phyloP scores from a whole-genome alignment of 2,888 invertebrate genomes.

The Hemistola chrysoprasaria region DNA sequence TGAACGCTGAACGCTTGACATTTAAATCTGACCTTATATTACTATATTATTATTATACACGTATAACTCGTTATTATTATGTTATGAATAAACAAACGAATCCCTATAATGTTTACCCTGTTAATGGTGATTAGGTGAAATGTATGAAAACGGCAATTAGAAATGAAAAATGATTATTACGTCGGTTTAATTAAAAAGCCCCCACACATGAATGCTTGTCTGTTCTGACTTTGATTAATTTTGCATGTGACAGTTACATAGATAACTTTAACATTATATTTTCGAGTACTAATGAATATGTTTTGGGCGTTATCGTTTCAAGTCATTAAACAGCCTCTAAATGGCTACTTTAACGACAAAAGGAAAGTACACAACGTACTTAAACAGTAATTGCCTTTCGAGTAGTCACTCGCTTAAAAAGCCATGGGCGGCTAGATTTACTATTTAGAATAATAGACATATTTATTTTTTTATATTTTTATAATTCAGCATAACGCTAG shows the following conservation, averaged over 20 bases:
- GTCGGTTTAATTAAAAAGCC: constrained; percentile 74
- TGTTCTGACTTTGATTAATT: constrained; percentile 75
- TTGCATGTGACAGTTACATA: constrained; percentile 60
- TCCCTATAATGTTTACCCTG: constrained; percentile 26
- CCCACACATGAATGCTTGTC: constrained; percentile 55
- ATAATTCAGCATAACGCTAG: too few species aligned
- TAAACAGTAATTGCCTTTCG: too few species aligned
- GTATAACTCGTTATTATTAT: background rate
- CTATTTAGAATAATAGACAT: too few species aligned
- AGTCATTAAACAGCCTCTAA: constrained; percentile 16
- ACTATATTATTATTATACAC: too few species aligned
- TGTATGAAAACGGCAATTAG: constrained; percentile 72
- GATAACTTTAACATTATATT: constrained; percentile 44
- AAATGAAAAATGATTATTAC: constrained; percentile 80
- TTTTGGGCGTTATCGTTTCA: constrained; percentile 12
- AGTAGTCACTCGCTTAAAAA: too few species aligned
- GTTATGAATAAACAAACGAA: constrained; percentile 8
- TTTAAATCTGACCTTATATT: constrained; percentile 29
- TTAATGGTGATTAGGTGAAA: constrained; percentile 74
- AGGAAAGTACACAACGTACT: too few species aligned
- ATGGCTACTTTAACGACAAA: too few species aligned
- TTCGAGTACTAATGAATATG: constrained; percentile 22
- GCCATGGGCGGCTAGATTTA: too few species aligned
- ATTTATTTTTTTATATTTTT: too few species aligned
- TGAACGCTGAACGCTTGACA: too few species aligned